Evolutionary conservation across 2,113 vertebrate species (phyloP).

Genomic region (Naja naja): DNA sequence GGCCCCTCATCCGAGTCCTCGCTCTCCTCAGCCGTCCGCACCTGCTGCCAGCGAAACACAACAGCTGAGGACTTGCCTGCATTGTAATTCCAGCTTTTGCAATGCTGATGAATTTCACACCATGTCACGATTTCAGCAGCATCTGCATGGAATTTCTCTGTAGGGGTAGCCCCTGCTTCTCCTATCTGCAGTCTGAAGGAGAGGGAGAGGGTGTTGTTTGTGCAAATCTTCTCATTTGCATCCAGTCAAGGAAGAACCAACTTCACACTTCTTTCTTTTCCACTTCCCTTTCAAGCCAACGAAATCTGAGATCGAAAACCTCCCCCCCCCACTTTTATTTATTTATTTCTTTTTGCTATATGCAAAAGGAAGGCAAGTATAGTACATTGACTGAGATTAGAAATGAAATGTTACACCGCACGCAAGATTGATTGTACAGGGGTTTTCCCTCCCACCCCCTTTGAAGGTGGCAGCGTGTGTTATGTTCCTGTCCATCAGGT

Average conservation of each 20-base stretch:
- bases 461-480: not conserved
- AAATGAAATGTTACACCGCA: not conserved
- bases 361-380: conserved; percentile 5
- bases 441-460: not conserved
- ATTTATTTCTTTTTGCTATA: not conserved
- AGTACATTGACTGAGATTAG: conserved; percentile 9
- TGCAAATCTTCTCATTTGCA: conserved; percentile 17
- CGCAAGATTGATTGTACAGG: not conserved
- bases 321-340: rapidly evolving
- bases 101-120: not conserved
- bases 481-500: not conserved
- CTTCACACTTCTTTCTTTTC: not conserved
- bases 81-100: not conserved
- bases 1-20: too few species aligned
- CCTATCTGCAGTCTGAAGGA: not conserved
- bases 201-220: not conserved
- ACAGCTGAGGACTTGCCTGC: not conserved
- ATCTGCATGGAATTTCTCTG: not conserved
- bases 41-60: too few species aligned
- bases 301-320: not conserved
- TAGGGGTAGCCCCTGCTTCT: not conserved
- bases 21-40: too few species aligned
- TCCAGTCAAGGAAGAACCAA: not conserved
- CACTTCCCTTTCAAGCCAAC: not conserved
- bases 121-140: not conserved